A percentile compares a stretch with the other conserved stretches of the same genome.
Conservation (phyloP, 2,113 vertebrate genomes). For the Pelusios castaneus region DNA sequence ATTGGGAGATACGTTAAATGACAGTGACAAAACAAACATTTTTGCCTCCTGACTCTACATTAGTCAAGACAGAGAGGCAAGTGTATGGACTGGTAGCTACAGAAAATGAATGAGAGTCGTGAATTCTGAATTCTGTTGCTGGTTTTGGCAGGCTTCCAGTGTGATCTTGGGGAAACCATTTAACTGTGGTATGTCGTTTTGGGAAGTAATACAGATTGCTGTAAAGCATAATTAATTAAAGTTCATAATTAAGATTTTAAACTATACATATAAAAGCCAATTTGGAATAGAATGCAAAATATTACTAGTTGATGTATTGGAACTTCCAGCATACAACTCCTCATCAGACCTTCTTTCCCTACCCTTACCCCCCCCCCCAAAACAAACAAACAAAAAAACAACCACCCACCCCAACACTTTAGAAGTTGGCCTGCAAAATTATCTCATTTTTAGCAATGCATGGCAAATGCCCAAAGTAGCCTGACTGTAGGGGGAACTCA, state of each 20-base stretch:
- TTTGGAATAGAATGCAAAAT: not conserved
- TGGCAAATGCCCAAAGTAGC: not conserved
- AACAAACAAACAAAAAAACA: too few relatives aligned
- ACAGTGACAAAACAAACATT: not conserved
- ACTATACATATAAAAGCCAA: not conserved
- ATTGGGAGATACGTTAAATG: not conserved
- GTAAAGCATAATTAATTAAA: not conserved
- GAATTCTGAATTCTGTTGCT: not conserved
- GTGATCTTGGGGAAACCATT: not conserved
- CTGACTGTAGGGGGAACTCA: not conserved
- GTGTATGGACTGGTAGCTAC: not conserved
- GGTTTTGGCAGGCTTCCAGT: not conserved
- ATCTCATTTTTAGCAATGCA: not conserved
- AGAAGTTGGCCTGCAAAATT: not conserved
- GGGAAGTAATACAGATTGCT: not conserved
- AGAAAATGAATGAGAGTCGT: not conserved
- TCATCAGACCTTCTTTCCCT: not conserved
- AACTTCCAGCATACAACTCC: not conserved
- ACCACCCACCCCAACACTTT: too few relatives aligned
- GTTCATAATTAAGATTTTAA: not conserved
- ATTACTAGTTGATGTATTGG: not conserved
- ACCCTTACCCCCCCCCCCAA: not conserved
- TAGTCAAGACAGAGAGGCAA: not conserved
- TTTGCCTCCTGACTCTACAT: not conserved
- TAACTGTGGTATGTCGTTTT: not conserved